Base-by-base conservation (phyloP, 1,140 invertebrate species). In the Caenorhabditis tropicalis region DNA sequence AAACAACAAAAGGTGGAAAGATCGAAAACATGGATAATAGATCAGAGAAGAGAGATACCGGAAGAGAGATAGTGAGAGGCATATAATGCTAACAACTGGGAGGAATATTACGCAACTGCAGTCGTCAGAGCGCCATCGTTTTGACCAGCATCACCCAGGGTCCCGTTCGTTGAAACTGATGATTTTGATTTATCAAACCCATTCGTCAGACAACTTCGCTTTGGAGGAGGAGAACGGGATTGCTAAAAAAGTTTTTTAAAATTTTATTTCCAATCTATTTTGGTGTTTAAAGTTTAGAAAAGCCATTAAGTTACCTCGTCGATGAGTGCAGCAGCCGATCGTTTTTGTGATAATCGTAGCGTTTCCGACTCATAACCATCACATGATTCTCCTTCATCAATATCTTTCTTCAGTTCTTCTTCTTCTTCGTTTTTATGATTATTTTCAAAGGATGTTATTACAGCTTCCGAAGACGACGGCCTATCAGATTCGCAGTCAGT, bases 171-270 rank as follows among this genome's bases (percentile, higher is more conserved):
- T 74, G 65, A 74, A 36, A 74, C 65, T 31, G 65, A 74, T 43
- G 65, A 74, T 74, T 74, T 74, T 24, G 65, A 24, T 74, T 74
- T 74, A 46, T 74, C 65, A n/a, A 74, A 74, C 24, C 65, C 65
- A 46, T 74, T 74, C 4, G 65, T 21, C 3, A 74, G n/a, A 24
- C 36, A 46, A 0, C 36, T 24, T 43, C 65, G 16, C 24, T 74
- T 74, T 24, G 65, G 36, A 9, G 65, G 65, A 3, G 65, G 65
- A 46, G 65, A 74, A 74, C 65, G 65, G 29, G 65, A 74, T 27
- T 74, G 65, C 65, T 74, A n/a, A 74, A 74, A 74, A 36, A 27
- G 29, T 0, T 46, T 21, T 74, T 74, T 24, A 43, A 12, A 43
- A 43, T 5, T 43, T 43, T 5, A 12, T 6, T 21, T 24, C 36